These are phyloP conservation scores for Morone saxatilis DNA, from an alignment of 2,113 vertebrate genomes.

Conservation along the genomic window DNA sequence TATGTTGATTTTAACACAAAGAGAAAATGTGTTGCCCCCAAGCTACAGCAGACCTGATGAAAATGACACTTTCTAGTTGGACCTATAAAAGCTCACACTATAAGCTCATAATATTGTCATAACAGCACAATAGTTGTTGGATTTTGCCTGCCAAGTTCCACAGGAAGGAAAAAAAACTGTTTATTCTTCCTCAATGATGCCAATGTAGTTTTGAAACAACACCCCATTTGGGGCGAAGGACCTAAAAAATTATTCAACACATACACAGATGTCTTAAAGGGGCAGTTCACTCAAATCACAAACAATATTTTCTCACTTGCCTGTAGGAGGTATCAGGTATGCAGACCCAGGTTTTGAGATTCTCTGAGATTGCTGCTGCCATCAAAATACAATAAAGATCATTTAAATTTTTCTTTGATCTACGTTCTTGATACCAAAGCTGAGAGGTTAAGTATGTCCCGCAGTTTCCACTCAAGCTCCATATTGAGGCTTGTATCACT, in stretches of 20 bases:
- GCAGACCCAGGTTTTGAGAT: slow-evolving; percentile 14
- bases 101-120: slow-evolving; percentile 2
- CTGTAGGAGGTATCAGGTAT: not conserved
- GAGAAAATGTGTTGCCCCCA: not conserved
- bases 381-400: slow-evolving; percentile 25
- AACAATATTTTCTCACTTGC: not conserved
- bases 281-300: slow-evolving; percentile 2
- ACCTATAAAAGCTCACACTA: slow-evolving; percentile 13
- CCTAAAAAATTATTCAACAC: not conserved
- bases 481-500: not conserved
- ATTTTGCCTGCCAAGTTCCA: slow-evolving; percentile 26
- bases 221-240: not conserved
- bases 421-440: not conserved
- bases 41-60: not conserved
- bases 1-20: slow-evolving; percentile 9
- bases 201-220: not conserved
- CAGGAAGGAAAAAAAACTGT: not conserved
- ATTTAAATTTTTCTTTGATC: not conserved
- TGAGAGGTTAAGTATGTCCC: not conserved
- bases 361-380: slow-evolving; percentile 13
- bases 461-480: not conserved
- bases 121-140: slow-evolving; percentile 6
- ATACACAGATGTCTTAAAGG: too few species aligned
- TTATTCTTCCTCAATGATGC: slow-evolving; percentile 14
- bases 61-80: slow-evolving; percentile 36